Conservation (phyloP, 2,888 invertebrate species). For the Nomada fabriciana region DNA sequence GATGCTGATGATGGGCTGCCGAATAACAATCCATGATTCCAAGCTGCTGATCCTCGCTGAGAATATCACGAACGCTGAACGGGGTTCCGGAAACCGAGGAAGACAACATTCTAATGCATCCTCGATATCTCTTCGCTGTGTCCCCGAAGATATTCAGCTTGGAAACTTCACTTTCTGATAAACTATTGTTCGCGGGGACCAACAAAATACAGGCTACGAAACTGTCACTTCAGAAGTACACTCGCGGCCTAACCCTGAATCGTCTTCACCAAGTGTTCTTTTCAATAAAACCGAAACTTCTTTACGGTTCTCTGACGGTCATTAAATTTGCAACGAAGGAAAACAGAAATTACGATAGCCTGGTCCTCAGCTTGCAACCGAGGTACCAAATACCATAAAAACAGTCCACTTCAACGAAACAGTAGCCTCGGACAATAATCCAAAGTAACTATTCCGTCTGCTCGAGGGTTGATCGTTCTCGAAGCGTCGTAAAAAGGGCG, state of each 20-base stretch:
- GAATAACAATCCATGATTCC: slow-evolving; percentile 81
- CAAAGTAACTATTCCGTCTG: too few species aligned
- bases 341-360: background rate
- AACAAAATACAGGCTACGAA: background rate
- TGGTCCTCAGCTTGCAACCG: background rate
- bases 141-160: background rate
- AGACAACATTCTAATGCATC: slow-evolving; percentile 80
- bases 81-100: slow-evolving; percentile 80
- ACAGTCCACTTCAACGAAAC: background rate
- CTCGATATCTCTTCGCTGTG: slow-evolving; percentile 23
- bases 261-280: too few species aligned
- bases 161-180: background rate
- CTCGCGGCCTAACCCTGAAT: too few species aligned
- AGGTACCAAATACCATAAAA: background rate
- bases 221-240: background rate
- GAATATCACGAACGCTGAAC: slow-evolving; percentile 83
- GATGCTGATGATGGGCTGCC: slow-evolving; percentile 72
- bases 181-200: too few species aligned
- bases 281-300: too few species aligned
- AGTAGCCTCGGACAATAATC: background rate
- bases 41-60: slow-evolving; percentile 81
- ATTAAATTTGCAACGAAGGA: background rate
- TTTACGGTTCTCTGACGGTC: too few species aligned
- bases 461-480: slow-evolving; percentile 21
- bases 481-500: slow-evolving; percentile 23